These are phyloP conservation scores for Montipora capitata DNA, from an alignment of 92 coral and sea anemone species.

Conservation along the genomic window DNA sequence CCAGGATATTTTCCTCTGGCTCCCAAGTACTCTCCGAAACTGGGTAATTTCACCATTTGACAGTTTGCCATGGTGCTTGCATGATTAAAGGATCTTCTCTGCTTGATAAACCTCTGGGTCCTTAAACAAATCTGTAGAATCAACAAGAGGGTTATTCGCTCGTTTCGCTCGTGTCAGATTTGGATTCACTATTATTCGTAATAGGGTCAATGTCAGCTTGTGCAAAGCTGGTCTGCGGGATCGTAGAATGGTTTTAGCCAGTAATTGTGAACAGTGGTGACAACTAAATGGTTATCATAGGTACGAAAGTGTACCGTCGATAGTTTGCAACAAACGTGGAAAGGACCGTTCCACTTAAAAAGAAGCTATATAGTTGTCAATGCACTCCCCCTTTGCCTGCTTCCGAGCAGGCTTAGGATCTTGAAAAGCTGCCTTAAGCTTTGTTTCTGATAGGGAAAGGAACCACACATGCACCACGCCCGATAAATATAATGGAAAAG, in stretches of 20 bases:
- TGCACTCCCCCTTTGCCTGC: too few relatives aligned
- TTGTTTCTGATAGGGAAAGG: too few relatives aligned
- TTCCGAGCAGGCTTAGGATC: too few relatives aligned
- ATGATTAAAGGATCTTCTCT: conserved; percentile 19
- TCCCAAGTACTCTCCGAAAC: conserved; percentile 61
- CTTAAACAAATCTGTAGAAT: background rate
- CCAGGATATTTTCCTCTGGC: conserved; percentile 40
- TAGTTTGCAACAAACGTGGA: conserved; percentile 9
- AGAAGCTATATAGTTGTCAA: background rate
- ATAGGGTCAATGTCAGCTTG: background rate
- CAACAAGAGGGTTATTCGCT: background rate
- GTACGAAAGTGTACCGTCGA: conserved; percentile 45
- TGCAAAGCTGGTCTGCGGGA: conserved; percentile 18
- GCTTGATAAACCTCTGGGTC: conserved; percentile 4
- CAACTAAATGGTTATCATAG: conserved; percentile 5
- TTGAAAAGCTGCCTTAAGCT: too few relatives aligned
- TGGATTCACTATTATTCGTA: background rate
- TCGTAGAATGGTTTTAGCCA: conserved; percentile 33
- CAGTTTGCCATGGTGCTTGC: background rate
- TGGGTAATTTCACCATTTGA: conserved; percentile 60
- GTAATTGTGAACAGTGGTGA: conserved; percentile 24
- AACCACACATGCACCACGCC: too few relatives aligned
- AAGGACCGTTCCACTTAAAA: conserved; percentile 43
- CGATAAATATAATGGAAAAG: too few relatives aligned
- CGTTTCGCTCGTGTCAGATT: background rate